Conservation (phyloP, 2,888 invertebrate genomes). For the Cenopis cana region DNA sequence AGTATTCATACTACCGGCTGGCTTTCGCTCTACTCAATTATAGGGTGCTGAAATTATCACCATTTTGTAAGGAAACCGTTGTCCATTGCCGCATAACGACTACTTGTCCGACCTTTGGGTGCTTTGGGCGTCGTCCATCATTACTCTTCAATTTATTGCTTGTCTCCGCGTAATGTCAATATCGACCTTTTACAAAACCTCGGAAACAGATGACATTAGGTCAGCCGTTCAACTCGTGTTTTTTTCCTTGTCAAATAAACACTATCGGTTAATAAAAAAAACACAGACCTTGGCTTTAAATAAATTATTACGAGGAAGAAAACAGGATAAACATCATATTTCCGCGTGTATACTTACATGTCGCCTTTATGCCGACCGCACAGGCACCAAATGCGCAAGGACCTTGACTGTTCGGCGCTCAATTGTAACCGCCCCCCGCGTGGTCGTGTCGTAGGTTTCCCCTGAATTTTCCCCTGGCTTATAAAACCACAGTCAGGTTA, state of each 20-base stretch:
- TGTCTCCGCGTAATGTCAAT: slow-evolving; percentile 47
- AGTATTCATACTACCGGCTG: too few species aligned
- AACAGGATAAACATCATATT: slow-evolving; percentile 33
- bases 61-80: slow-evolving; percentile 20
- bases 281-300: slow-evolving; percentile 29
- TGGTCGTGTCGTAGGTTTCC: too few species aligned
- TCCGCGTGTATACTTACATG: slow-evolving; percentile 14
- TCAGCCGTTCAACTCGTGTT: slow-evolving; percentile 42
- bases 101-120: slow-evolving; percentile 10
- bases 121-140: too few species aligned
- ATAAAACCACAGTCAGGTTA: too few species aligned
- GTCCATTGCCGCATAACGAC: slow-evolving; percentile 16
- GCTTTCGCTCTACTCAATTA: not conserved
- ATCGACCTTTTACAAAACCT: slow-evolving; percentile 48
- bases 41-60: not conserved
- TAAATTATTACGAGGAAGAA: slow-evolving; percentile 39
- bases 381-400: not conserved
- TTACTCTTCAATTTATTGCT: slow-evolving; percentile 31
- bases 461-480: too few species aligned
- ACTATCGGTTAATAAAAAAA: slow-evolving; percentile 6
- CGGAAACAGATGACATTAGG: slow-evolving; percentile 46
- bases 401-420: slow-evolving; percentile 14
- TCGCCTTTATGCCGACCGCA: not conserved
- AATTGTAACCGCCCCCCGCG: too few species aligned
- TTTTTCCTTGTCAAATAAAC: slow-evolving; percentile 33